Base-by-base conservation (phyloP, 2,797 vertebrate species). In the Toxotes lorentzi region DNA sequence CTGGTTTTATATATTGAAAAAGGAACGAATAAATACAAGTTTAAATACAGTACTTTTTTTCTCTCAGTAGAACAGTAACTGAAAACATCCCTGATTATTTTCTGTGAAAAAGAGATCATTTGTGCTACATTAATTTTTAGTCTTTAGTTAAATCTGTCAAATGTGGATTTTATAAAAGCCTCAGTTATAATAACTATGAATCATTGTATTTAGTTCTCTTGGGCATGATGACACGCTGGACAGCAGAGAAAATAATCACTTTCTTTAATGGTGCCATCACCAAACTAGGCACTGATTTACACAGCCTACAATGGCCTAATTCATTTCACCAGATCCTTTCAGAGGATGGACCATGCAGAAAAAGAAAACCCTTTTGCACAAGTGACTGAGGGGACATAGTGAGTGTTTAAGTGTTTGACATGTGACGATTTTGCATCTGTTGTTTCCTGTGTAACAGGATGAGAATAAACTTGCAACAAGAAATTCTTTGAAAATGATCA, bases 211-310 rank as follows among this genome's bases (percentile, higher is more conserved):
- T 34, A 13, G 27, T 27, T 61, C 48, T 54, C 38, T n/a, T n/a
- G n/a, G n/a, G n/a, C 32, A 59, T 66, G 60, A 68, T 53, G 21
- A 43, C 70, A 43, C 38, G 38, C 11, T 62, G 34, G 54, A 76
- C n/a, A 53, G 58, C 21, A 67, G 41, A 69, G 41, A 70, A 71
- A 59, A 86, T 66, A 70, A 81, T 75, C 24, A 21, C 30, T 70
- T 73, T 71, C 45, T 78, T 82, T 62, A 79, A 78, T 73, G 73
- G 89, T 89, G 67, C 88, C 87, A 89, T 86, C 87, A 56, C 82
- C 79, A 81, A 81, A 77, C 84, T 35, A 77, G 78, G 56, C 76
- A 86, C 84, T 86, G 77, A 89, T 90, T 91, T 83, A 89, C 58
- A 48, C 24, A 11, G 60, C 7, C 14, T 43, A 92, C 91, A 93